These are phyloP conservation scores for Sebastes ruberrimus DNA, from an alignment of 2,797 vertebrate species.

Conservation along the genomic window DNA sequence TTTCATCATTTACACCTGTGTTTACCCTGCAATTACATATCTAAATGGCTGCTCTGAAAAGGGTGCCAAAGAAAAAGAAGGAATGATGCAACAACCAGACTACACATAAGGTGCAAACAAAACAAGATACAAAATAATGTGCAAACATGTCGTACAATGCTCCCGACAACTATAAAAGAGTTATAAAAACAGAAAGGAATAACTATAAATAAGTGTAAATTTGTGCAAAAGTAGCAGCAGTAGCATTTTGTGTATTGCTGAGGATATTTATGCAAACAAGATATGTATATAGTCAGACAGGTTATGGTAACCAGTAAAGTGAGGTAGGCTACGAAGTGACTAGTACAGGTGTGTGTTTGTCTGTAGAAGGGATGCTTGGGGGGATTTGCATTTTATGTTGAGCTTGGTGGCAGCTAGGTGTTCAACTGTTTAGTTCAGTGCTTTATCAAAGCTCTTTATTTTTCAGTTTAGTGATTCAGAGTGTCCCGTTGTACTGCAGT, in stretches of 20 bases:
- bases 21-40: too few relatives aligned
- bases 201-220: not conserved
- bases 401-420: not conserved
- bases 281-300: not conserved
- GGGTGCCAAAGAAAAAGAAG: too few relatives aligned
- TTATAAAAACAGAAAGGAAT: not conserved
- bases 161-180: not conserved
- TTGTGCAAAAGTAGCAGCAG: too few relatives aligned
- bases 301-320: not conserved
- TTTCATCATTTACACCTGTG: too few relatives aligned
- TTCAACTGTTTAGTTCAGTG: not conserved
- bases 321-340: too few relatives aligned
- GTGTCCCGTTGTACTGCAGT: too few relatives aligned
- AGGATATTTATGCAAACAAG: too few relatives aligned
- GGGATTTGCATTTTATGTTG: not conserved
- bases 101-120: not conserved
- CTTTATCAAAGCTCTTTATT: too few relatives aligned
- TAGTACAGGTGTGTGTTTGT: not conserved
- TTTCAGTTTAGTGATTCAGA: too few relatives aligned
- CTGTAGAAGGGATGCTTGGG: not conserved
- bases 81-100: too few relatives aligned
- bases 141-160: not conserved
- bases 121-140: not conserved
- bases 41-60: too few relatives aligned
- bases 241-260: rapidly evolving